phyloP scores from a whole-genome alignment of 2,113 vertebrate species.

The Sphaerodactylus townsendi region DNA sequence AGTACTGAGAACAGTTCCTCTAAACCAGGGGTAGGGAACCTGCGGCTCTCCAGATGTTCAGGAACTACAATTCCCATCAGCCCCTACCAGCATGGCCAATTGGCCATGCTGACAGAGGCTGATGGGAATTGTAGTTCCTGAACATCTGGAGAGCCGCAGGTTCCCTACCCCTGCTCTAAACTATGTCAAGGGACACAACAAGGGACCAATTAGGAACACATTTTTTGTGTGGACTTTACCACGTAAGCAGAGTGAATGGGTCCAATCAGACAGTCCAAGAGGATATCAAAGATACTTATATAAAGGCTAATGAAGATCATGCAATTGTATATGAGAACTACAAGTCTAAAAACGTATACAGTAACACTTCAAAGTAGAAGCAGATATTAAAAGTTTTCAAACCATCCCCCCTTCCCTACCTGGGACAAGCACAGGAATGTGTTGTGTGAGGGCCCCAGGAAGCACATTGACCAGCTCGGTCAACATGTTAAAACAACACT shows the following conservation, averaged over 20 bases:
- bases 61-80: too few relatives aligned
- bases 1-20: not conserved
- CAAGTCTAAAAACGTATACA: not conserved
- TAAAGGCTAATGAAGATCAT: not conserved
- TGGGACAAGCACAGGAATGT: constrained; percentile 95
- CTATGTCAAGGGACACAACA: too few relatives aligned
- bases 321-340: not conserved
- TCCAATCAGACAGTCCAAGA: not conserved
- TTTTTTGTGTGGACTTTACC: not conserved
- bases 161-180: too few relatives aligned
- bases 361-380: not conserved
- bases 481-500: constrained; percentile 99
- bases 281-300: not conserved
- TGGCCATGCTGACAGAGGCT: too few relatives aligned
- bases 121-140: too few relatives aligned
- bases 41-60: too few relatives aligned
- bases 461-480: constrained; percentile 97
- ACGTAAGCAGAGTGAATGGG: not conserved
- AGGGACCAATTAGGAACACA: not conserved
- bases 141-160: too few relatives aligned
- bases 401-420: constrained; percentile 79
- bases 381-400: not conserved
- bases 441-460: constrained; percentile 92
- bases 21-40: too few relatives aligned
- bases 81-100: too few relatives aligned